Conservation (phyloP, 2,888 invertebrate species). For the Salticus scenicus region DNA sequence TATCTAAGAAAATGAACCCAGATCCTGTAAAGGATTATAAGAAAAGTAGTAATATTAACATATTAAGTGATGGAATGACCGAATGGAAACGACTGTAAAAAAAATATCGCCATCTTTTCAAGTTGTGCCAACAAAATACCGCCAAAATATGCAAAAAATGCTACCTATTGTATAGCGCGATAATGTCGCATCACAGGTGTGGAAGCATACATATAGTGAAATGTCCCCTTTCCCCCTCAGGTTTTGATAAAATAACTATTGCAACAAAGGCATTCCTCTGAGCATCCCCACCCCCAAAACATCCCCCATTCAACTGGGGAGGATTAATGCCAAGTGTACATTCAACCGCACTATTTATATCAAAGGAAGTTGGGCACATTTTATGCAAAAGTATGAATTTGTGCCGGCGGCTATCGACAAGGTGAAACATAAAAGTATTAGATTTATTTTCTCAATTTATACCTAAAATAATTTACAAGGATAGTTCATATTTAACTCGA, state of each 20-base stretch:
- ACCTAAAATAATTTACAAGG: too few species aligned
- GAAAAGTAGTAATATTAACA: too few species aligned
- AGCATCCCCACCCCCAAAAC: slow-evolving; percentile 27
- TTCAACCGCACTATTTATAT: slow-evolving; percentile 6
- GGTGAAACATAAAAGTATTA: too few species aligned
- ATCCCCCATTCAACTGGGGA: slow-evolving; percentile 38
- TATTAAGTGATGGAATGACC: too few species aligned
- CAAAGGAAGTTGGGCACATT: background rate
- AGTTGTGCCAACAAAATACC: too few species aligned
- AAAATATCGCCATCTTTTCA: too few species aligned
- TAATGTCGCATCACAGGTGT: slow-evolving; percentile 39
- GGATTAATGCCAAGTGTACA: slow-evolving; percentile 53
- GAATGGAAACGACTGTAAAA: too few species aligned
- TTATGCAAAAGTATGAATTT: background rate
- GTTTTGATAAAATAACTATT: slow-evolving; percentile 51
- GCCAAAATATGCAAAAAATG: slow-evolving; percentile 7
- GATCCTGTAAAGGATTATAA: too few species aligned
- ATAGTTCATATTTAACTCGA: too few species aligned
- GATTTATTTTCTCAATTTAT: too few species aligned
- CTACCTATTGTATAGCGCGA: background rate
- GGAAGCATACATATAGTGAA: slow-evolving; percentile 19
- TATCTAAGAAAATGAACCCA: too few species aligned
- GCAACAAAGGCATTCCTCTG: slow-evolving; percentile 54
- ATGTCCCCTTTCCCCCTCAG: background rate
- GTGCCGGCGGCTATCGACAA: too few species aligned